phyloP scores from a whole-genome alignment of 2,113 vertebrate species.

The Micronisus gabar region DNA sequence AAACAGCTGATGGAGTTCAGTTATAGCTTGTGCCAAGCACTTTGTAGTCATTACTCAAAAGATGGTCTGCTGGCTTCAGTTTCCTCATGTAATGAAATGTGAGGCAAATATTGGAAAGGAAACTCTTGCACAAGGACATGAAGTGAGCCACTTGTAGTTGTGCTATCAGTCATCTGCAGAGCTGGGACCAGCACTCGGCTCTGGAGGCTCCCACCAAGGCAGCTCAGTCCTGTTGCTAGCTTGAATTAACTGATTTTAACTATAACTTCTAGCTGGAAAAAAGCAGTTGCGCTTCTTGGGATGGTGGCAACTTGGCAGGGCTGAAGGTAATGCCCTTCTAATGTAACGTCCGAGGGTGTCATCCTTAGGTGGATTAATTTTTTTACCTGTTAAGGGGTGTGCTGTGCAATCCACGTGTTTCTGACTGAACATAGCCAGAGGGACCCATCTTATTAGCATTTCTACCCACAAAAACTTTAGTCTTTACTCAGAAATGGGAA shows the following conservation, averaged over 20 bases:
- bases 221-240: neutral
- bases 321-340: neutral
- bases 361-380: neutral
- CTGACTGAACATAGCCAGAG: neutral
- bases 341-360: neutral
- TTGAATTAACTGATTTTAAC: neutral
- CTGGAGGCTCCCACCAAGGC: neutral
- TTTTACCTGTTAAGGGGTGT: neutral
- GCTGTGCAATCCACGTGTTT: neutral
- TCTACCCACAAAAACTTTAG: slow-evolving; percentile 9
- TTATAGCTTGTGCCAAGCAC: neutral
- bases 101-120: neutral
- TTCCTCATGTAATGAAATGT: neutral
- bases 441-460: neutral
- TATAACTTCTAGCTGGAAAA: neutral
- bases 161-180: neutral
- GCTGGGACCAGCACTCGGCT: rapidly evolving
- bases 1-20: neutral
- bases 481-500: slow-evolving; percentile 2
- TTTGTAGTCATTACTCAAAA: neutral
- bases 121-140: neutral
- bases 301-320: neutral
- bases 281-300: neutral
- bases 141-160: neutral
- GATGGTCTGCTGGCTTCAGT: neutral